Base-by-base conservation (phyloP, 2,113 vertebrate species). In the Hepsetus odoe region DNA sequence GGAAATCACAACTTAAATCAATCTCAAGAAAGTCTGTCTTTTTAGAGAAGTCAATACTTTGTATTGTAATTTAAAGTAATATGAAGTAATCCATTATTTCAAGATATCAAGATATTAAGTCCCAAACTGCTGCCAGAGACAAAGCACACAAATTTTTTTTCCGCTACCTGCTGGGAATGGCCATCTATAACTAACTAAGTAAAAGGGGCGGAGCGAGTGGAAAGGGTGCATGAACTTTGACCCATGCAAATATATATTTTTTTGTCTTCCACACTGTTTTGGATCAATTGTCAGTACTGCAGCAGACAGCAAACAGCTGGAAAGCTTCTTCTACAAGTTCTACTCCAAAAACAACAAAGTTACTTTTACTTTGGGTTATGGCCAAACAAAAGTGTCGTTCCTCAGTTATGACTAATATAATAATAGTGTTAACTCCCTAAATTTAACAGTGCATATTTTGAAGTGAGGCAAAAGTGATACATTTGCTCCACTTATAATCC, bases 381-480 rank as follows among this genome's bases (percentile, higher is more conserved):
- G 11, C 65, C 35, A 42, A 67, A 67, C 38, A 13, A 67, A 30
- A 24, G 40, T 68, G 14, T 28, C 22, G 16, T 64, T 64, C 20
- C 18, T 58, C 26, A 66, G 1, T 30, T n/a, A 51, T n/a, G 46
- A 66, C 12, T 32, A 28, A 22, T 22, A 65, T 11, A 66, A 16
- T 22, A 12, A 46, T 8, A 22, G 44, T 24, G 33, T 69, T 18
- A 46, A 49, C 70, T 73, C 42, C 74, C 61, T 5, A 58, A 68
- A 53, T n/a, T 62, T 59, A 64, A 80, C 65, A 80, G 79, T 70
- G 72, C 72, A 32, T 62, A 40, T 73, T 11, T 24, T 40, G 24
- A 62, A 35, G 56, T 68, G 46, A 70, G 55, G 30, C 70, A 58
- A 40, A 40, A 35, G 5, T 16, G 22, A 70, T 38, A 46, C 53